Evolutionary conservation across 1,140 invertebrate genomes (phyloP), one percentile per base, ranked within the genome.

Genomic region (Lutraria rhynchaena): DNA sequence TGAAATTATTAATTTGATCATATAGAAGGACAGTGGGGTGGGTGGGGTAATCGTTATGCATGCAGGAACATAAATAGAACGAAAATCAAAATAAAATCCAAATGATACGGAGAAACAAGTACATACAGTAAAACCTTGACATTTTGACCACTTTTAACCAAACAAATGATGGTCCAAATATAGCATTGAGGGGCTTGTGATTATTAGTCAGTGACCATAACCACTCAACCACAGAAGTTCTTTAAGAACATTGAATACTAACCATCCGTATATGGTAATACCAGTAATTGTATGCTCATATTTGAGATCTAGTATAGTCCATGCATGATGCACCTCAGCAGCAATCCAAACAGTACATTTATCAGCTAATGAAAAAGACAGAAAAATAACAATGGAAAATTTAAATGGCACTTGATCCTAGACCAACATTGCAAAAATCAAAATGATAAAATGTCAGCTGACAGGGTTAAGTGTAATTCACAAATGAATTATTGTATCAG

Each of bases 251-350:
- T 7, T 41, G 37, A 7, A 41, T 41, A 86, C 86, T 27, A 78
- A 90, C 90, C 90, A 91, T 46, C 89, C 89, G 85, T 85, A 88
- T 22, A 91, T 81, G 22, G 86, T 87, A 19, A 91, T 87, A 31
- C 89, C 90, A 46, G 88, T 88, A 27, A 91, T 77, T 33, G 85
- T 88, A 76, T 91, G 89, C 13, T 83, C 77, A 60, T 83, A 60
- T n/a, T 87, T 81, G 9, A 91, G 78, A 70, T 91, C 89, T 61
- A 91, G 81, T 3, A 90, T 83, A 1, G 85, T 86, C 90, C 90
- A 91, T 17, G 87, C 88, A 67, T 89, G 85, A n/a, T 81, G 78
- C 29, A 73, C 46, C 15, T 81, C 78, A 49, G 78, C 69, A 0
- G 78, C 78, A 33, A 81, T 65, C 78, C 78, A 81, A 24, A 67